A percentile compares a stretch with the other conserved stretches of the same genome.
Conservation (phyloP, 2,888 invertebrate genomes). For the Tromatobia lineatoria region DNA sequence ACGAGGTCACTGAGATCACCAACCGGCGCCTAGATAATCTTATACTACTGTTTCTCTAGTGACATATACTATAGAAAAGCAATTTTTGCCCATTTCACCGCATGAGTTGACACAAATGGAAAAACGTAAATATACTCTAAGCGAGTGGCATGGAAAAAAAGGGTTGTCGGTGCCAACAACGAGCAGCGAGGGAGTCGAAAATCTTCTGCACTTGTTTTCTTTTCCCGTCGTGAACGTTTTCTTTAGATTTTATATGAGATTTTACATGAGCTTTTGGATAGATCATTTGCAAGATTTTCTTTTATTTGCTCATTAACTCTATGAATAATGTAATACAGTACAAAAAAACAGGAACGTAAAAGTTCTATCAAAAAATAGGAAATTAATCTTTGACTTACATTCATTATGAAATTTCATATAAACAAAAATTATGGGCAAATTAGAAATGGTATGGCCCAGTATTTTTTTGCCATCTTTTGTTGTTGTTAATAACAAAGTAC, state of each 20-base stretch:
- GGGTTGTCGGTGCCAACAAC: constrained; percentile 13
- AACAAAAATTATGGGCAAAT: too few relatives aligned
- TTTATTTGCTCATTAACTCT: too few relatives aligned
- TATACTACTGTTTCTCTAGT: neutral
- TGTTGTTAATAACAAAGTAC: too few relatives aligned
- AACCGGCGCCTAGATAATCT: constrained; percentile 11
- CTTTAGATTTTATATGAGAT: constrained; percentile 40
- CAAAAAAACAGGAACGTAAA: too few relatives aligned
- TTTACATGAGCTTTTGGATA: constrained; percentile 37
- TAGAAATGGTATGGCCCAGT: too few relatives aligned
- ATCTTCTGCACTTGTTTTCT: constrained; percentile 11
- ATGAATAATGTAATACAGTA: too few relatives aligned
- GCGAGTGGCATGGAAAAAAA: constrained; percentile 4
- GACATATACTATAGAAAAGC: neutral
- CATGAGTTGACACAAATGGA: constrained; percentile 7
- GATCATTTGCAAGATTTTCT: neutral
- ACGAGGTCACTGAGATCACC: constrained; percentile 59
- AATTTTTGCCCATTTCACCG: neutral
- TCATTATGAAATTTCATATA: too few relatives aligned
- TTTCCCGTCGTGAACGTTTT: neutral
- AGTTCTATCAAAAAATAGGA: too few relatives aligned
- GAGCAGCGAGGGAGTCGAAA: constrained; percentile 15
- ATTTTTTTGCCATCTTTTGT: too few relatives aligned
- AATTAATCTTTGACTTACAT: too few relatives aligned
- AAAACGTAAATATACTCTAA: neutral